Evolutionary conservation across 2,888 invertebrate genomes (phyloP).

Genomic region (Margaritifera margaritifera): DNA sequence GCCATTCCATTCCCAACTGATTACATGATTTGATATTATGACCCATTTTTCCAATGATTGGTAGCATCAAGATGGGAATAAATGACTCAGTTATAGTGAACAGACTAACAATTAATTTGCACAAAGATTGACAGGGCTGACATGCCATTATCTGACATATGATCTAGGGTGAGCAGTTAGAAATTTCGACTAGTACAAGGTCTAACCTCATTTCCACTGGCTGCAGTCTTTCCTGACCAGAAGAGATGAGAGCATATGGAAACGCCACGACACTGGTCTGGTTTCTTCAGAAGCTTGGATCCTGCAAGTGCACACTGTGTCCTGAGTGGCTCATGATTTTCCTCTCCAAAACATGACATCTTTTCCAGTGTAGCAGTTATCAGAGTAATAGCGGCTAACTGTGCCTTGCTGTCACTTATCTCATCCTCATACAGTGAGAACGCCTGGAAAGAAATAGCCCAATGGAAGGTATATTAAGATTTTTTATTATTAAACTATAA

Average conservation of each 20-base stretch:
- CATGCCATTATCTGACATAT: no score
- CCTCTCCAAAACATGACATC: constrained; percentile 94
- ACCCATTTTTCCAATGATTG: no score
- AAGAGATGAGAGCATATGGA: constrained; percentile 95
- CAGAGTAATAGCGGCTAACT: constrained; percentile 94
- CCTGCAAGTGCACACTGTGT: constrained; percentile 97
- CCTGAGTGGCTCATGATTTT: constrained; percentile 96
- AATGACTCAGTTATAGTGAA: no score
- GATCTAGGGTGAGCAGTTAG: no score
- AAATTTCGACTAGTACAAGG: no score
- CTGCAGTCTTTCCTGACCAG: constrained; percentile 85
- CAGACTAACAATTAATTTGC: no score
- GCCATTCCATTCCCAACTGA: no score
- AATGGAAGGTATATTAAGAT: constrained; percentile 1
- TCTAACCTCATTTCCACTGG: constrained; percentile 47
- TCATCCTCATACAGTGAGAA: constrained; percentile 99
- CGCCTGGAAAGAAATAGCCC: constrained; percentile 77
- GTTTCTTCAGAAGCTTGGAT: constrained; percentile 95
- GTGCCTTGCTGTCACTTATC: constrained; percentile 95
- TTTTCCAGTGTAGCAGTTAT: constrained; percentile 97
- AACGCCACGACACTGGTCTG: constrained; percentile 97
- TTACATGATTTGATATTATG: no score
- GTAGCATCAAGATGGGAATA: no score
- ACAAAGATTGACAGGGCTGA: no score
- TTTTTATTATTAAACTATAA: not conserved